A percentile compares a stretch with the other conserved stretches of the same genome.
Evolutionary conservation across 92 coral and sea anemone genomes (phyloP).

Genomic region (Heliopora coerulea): DNA sequence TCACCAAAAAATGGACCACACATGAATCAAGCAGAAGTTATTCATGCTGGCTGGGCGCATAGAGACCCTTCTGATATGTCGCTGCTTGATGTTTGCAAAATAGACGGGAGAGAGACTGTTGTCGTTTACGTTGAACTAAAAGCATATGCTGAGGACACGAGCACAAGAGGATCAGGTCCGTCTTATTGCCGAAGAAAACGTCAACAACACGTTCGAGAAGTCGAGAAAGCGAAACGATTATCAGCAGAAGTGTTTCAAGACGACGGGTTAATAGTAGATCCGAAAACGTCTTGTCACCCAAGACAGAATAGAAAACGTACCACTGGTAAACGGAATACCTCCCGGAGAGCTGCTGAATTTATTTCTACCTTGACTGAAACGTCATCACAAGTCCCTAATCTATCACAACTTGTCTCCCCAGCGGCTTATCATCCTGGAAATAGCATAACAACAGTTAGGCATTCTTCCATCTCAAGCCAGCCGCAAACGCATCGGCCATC

Average conservation of each 20-base stretch:
- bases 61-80: slow-evolving; percentile 41
- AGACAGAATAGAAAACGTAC: slow-evolving; percentile 26
- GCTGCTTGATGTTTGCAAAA: slow-evolving; percentile 40
- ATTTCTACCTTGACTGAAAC: too few species aligned
- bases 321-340: too few species aligned
- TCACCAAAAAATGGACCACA: slow-evolving; percentile 47
- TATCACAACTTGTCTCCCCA: too few species aligned
- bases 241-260: slow-evolving; percentile 43
- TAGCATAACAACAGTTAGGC: too few species aligned
- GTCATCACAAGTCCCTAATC: too few species aligned
- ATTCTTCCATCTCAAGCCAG: too few species aligned
- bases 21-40: slow-evolving; percentile 67
- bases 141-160: slow-evolving; percentile 26
- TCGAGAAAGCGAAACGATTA: slow-evolving; percentile 35
- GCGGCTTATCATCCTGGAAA: too few species aligned
- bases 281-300: slow-evolving; percentile 32
- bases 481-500: too few species aligned
- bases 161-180: slow-evolving; percentile 48
- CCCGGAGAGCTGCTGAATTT: too few species aligned
- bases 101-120: slow-evolving; percentile 46
- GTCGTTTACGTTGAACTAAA: slow-evolving; percentile 39
- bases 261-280: slow-evolving; percentile 29
- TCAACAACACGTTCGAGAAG: slow-evolving; percentile 23
- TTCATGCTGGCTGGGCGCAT: slow-evolving; percentile 67
- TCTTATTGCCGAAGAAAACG: slow-evolving; percentile 21